Base-by-base conservation (phyloP, 2,113 vertebrate species). In the Alexandromys fortis region DNA sequence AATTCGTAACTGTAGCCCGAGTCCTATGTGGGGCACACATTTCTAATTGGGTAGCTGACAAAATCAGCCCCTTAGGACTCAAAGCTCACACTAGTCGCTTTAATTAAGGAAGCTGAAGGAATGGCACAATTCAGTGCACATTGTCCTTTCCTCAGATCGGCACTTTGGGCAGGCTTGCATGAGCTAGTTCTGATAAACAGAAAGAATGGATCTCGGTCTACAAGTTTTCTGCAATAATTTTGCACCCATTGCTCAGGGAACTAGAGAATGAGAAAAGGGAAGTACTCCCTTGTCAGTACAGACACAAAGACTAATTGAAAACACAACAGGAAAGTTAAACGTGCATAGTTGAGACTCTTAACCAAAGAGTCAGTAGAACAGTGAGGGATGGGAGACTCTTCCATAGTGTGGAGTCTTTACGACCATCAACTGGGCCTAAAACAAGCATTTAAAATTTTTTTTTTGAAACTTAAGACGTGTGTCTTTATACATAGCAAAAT, bases 271-370 rank as follows among this genome's bases (percentile, higher is more conserved):
- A 76, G 78, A 85, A 52, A 83, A 93, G 68, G 68, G 7, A 89
- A 73, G 45, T 92, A 83, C 33, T 70, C 38, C 30, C 1, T 13
- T 38, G 83, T 91, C 6, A 85, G 67, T 65, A 28, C 17, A 89
- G 49, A 52, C 8, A 38, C 5, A 13, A 45, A 90, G 24, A 73
- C 14, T 55, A 47, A 79, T 49, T 94, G 45, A 90, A 90, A 95
- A 94, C 42, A 86, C 76, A 93, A 90, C 72, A 86, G 78, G 75
- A 88, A 45, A 88, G 72, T 73, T 52, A 19, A 89, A 92, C 8
- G 8, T 89, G 30, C 13, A 35, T 72, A 52, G 30, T 93, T 52
- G 47, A 93, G 88, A 95, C n/a, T 91, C 75, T 78, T 86, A 42
- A 38, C 68, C 45, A 49, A 70, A 47, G 87, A 90, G 0, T 90